Evolutionary conservation across 2,888 invertebrate species (phyloP), one percentile per base, ranked within the genome.

Genomic region (Pterostichus madidus): DNA sequence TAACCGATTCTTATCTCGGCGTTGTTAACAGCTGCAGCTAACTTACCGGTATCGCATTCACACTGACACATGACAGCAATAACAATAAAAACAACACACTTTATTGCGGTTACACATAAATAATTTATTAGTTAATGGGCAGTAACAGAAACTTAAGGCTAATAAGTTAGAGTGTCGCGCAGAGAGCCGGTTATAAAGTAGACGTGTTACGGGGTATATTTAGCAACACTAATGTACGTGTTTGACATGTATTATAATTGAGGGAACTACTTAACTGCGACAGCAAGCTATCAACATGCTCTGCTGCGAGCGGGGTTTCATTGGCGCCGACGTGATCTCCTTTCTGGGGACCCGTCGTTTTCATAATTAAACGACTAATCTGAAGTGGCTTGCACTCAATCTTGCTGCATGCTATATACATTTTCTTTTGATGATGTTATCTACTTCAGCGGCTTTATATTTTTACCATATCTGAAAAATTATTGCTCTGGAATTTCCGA

Each of bases 201-300:
- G 86, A 86, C 86, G 87, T 87, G 88, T 88, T 88, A 88, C 88
- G 86, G 86, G 86, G 87, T 88, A 88, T 88, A 88, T 88, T 88
- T 88, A 88, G 88, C 88, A 87, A 88, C 88, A 88, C 88, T 88
- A 88, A 88, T 88, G 88, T 88, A 88, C 88, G 86, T 88, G 88
- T 88, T 88, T 88, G 88, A 88, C 88, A 88, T 88, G 88, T 88
- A 88, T 88, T 88, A 88, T 88, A 88, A 88, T 88, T 88, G 88
- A 88, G 88, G 88, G 87, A 87, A 88, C 88, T 88, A 88, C 88
- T 88, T 88, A 88, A 88, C 86, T 87, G 87, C 88, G 88, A 88
- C 88, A 88, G 87, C 87, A 87, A 87, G 88, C 88, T 88, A 88
- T 88, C 88, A 88, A 88, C 88, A 87, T 87, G 86, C 85, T 87